Base-by-base conservation (phyloP, 2,888 invertebrate genomes). In the Frankliniella fusca region DNA sequence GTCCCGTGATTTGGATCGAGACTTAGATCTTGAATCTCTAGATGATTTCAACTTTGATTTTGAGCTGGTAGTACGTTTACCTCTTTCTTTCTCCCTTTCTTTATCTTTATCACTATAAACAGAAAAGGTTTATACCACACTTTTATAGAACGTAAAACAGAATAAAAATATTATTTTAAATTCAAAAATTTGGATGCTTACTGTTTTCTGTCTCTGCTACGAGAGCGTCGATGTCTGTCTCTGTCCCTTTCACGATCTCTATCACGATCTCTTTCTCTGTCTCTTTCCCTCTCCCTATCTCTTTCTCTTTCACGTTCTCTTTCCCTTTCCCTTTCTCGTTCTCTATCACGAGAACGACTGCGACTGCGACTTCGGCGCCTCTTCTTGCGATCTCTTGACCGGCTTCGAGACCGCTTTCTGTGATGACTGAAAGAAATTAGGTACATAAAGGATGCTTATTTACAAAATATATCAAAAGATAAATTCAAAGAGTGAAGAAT, bases 301-400 rank as follows among this genome's bases (percentile, higher is more conserved):
- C 70, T 70, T 76, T 76, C 70, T 23, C 70, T 76, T 27, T 76
- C 70, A 27, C 83, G 84, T 28, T 84, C 82, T 27, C 84, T 82
- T 15, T 84, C 85, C 23, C 85, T 83, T 20, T 85, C 85, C 88
- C 91, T 88, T 82, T 91, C 91, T 0, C 91, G 89, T 20, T 93
- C 92, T 70, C 93, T 87, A 61, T 93, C 93, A 83, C 93, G 89
- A 80, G 93, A 93, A 85, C 93, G 90, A 85, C 93, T 93, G 83
- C 93, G 90, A 85, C 93, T 91, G 85, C 92, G 90, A 84, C 93
- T 90, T 70, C 84, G 82, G 48, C 85, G 82, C 54, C 80, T 82
- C 80, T 84, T 83, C 23, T 85, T 84, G 81, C 82, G 84, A 50
- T 84, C 84, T 50, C 81, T 83, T 54, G 92, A 92, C 80, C 91